These are phyloP conservation scores for Salvelinus sp. DNA, from an alignment of 2,113 vertebrate species.

Conservation along the genomic window DNA sequence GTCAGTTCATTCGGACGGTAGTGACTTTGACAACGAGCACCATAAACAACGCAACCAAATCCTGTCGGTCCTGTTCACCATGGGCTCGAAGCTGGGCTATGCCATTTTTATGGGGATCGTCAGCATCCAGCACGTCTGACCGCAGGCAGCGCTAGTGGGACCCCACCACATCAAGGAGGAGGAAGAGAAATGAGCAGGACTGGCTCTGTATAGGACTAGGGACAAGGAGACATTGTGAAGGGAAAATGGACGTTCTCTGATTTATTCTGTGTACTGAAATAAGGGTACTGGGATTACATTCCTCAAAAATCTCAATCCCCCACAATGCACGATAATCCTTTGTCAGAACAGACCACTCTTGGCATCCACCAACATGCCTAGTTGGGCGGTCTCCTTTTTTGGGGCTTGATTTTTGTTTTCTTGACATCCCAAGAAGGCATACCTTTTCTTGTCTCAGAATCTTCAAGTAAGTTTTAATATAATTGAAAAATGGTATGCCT, in stretches of 20 bases:
- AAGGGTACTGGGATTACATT: not conserved
- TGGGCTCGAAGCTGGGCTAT: slow-evolving; percentile 89
- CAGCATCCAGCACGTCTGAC: slow-evolving; percentile 78
- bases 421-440: slow-evolving; percentile 5
- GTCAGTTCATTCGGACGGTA: slow-evolving; percentile 33
- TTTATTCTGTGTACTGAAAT: not conserved
- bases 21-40: slow-evolving; percentile 81
- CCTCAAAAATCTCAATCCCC: not conserved
- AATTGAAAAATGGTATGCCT: slow-evolving; percentile 3
- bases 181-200: not conserved
- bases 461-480: not conserved
- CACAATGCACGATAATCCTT: not conserved
- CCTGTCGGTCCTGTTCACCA: slow-evolving; percentile 83
- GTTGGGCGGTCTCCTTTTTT: not conserved
- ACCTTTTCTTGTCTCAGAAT: slow-evolving; percentile 10
- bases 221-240: not conserved
- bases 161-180: slow-evolving; percentile 42
- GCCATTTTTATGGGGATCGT: slow-evolving; percentile 88
- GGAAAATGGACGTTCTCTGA: not conserved
- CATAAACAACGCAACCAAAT: slow-evolving; percentile 86
- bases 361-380: not conserved
- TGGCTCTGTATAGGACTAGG: not conserved
- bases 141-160: slow-evolving; percentile 51
- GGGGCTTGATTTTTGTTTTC: not conserved
- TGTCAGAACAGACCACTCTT: not conserved